Conservation (phyloP, 2,113 vertebrate genomes). For the Sinocyclocheilus rhinocerous region DNA sequence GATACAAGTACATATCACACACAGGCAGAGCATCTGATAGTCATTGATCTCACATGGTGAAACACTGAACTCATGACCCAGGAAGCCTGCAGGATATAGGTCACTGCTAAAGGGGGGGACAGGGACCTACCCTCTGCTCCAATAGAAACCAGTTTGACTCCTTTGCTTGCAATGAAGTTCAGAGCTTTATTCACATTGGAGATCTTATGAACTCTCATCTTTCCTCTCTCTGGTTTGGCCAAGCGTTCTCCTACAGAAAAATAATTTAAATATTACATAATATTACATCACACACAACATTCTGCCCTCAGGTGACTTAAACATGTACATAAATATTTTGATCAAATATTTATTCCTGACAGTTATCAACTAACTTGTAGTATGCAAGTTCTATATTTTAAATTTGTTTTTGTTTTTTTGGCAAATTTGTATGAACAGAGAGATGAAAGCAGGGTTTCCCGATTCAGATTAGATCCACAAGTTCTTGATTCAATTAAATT, state of each 20-base stretch:
- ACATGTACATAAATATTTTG: background rate
- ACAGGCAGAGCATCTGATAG: background rate
- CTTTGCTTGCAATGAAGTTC: conserved; percentile 95
- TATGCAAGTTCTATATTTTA: background rate
- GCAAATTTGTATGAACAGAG: background rate
- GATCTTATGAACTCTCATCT: conserved; percentile 99
- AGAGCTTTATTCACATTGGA: conserved; percentile 99
- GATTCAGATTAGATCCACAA: too few relatives aligned
- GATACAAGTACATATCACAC: conserved; percentile 19
- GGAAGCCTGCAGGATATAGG: conserved; percentile 34
- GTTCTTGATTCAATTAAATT: background rate
- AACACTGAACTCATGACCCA: conserved; percentile 35
- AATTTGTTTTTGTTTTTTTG: background rate
- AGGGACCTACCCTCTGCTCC: conserved; percentile 90
- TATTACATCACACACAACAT: background rate
- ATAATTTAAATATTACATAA: background rate
- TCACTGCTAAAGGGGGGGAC: background rate
- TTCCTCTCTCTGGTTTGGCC: conserved; percentile 97
- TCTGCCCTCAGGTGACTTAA: background rate
- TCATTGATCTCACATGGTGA: conserved; percentile 11
- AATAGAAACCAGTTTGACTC: conserved; percentile 96
- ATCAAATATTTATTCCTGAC: background rate
- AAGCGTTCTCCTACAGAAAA: conserved; percentile 88
- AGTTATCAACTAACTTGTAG: background rate
- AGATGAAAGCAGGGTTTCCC: background rate